phyloP scores from a whole-genome alignment of 2,888 invertebrate genomes.

The Boloria euphrosyne region DNA sequence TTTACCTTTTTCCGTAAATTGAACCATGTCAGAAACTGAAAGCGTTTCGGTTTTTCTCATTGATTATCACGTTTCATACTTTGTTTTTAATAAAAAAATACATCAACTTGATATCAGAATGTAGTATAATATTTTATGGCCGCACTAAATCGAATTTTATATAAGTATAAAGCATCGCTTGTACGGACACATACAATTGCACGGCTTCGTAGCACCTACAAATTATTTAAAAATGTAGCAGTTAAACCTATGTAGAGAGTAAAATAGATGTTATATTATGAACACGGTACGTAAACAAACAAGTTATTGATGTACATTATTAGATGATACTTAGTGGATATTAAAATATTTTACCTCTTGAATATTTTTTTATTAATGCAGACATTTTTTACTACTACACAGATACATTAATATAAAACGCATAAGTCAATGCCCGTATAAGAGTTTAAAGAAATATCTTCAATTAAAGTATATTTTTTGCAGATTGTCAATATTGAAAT shows the following conservation, averaged over 20 bases:
- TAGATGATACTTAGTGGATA: background rate
- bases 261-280: slow-evolving; percentile 5
- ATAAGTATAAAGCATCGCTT: background rate
- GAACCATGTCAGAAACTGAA: background rate
- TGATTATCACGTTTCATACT: background rate
- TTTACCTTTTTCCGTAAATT: background rate
- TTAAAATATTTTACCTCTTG: background rate
- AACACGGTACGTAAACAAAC: slow-evolving; percentile 24
- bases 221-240: slow-evolving; percentile 13
- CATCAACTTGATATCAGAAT: background rate
- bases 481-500: slow-evolving; percentile 30
- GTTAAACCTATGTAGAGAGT: background rate
- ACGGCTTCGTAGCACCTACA: background rate
- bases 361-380: background rate
- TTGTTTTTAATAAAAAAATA: background rate
- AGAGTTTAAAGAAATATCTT: background rate
- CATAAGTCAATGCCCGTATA: too few species aligned
- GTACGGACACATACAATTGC: background rate
- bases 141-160: slow-evolving; percentile 1
- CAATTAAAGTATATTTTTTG: background rate
- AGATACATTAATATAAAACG: too few species aligned
- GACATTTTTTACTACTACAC: background rate
- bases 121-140: slow-evolving; percentile 1
- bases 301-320: background rate
- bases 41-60: background rate